phyloP scores from a whole-genome alignment of 2,113 vertebrate species.

The Antechinus stuartii region DNA sequence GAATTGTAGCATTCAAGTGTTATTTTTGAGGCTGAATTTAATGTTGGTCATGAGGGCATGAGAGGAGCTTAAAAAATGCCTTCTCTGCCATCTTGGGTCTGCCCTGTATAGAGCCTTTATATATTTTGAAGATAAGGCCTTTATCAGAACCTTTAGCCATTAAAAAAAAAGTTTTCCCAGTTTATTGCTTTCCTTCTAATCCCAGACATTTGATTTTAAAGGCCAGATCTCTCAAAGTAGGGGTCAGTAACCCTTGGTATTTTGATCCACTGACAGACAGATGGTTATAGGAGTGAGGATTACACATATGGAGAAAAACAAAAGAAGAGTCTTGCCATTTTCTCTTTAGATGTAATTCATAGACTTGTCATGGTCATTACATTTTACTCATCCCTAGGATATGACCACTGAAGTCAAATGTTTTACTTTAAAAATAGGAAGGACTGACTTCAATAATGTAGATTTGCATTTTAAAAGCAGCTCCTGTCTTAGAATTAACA shows the following conservation, averaged over 20 bases:
- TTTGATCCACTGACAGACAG: neutral
- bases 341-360: neutral
- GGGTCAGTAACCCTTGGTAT: neutral
- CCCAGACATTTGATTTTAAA: neutral
- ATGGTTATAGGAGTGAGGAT: neutral
- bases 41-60: no score
- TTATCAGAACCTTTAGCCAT: no score
- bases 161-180: no score
- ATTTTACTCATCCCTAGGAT: neutral
- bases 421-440: neutral
- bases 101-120: no score
- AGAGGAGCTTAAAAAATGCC: no score
- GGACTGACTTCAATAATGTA: neutral
- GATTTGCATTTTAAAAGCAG: neutral
- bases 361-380: neutral
- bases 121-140: no score
- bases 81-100: no score
- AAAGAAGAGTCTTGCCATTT: neutral
- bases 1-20: no score
- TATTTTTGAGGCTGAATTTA: no score
- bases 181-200: no score
- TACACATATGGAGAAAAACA: neutral
- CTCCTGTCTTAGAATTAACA: neutral
- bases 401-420: neutral
- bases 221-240: neutral